Conservation (phyloP, 2,888 invertebrate species). For the Cerastis rubricosa region DNA sequence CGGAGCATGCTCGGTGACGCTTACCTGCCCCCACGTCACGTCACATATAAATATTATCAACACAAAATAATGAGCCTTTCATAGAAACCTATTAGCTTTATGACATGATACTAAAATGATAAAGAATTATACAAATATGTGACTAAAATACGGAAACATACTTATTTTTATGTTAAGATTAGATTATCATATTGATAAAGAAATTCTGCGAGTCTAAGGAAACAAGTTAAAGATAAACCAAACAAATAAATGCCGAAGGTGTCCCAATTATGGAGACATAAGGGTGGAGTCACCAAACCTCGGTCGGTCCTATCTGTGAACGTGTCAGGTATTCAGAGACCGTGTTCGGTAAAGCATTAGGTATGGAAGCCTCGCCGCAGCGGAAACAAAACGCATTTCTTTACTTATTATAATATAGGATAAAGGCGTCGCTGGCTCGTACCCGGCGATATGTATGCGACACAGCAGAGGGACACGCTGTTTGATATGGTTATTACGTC, state of each 20-base stretch:
- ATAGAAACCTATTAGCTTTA: slow-evolving; percentile 83
- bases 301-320: slow-evolving; percentile 53
- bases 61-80: slow-evolving; percentile 86
- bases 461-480: slow-evolving; percentile 88
- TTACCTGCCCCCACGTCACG: slow-evolving; percentile 82
- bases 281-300: slow-evolving; percentile 46
- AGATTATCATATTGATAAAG: slow-evolving; percentile 62
- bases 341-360: slow-evolving; percentile 79
- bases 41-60: slow-evolving; percentile 87
- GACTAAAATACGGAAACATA: slow-evolving; percentile 63
- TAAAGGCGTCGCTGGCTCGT: slow-evolving; percentile 77
- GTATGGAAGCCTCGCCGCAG: slow-evolving; percentile 81
- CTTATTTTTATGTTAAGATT: slow-evolving; percentile 49
- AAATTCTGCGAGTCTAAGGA: slow-evolving; percentile 44
- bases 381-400: slow-evolving; percentile 89
- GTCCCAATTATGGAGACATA: slow-evolving; percentile 50
- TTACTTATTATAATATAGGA: slow-evolving; percentile 86
- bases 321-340: slow-evolving; percentile 78
- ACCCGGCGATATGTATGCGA: slow-evolving; percentile 87
- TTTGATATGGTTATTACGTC: slow-evolving; percentile 91
- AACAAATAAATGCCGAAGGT: slow-evolving; percentile 59
- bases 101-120: slow-evolving; percentile 74
- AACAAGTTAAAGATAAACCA: slow-evolving; percentile 51
- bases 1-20: slow-evolving; percentile 77
- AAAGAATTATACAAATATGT: slow-evolving; percentile 67